A percentile compares a stretch with the other conserved stretches of the same genome.
Conservation (phyloP, 2,113 vertebrate genomes). For the Phoenicopterus ruber region DNA sequence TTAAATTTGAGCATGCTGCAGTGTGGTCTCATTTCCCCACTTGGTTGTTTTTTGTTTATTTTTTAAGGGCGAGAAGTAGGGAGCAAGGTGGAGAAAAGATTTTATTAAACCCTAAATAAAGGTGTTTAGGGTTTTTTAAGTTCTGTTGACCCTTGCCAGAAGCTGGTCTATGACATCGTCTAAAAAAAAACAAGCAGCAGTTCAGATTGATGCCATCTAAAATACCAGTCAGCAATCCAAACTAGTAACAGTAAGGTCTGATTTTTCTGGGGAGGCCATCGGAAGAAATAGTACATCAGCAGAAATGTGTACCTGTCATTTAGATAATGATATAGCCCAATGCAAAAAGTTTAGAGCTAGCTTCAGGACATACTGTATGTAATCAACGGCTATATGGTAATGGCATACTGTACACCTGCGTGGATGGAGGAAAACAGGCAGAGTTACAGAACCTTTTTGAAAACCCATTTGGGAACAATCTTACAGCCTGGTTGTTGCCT, state of each 20-base stretch:
- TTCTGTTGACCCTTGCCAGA: neutral
- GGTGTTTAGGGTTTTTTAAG: neutral
- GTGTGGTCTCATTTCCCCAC: neutral
- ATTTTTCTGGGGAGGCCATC: neutral
- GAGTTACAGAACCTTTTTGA: constrained; percentile 13
- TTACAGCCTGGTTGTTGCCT: neutral
- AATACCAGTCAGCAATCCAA: neutral
- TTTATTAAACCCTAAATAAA: neutral
- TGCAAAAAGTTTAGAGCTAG: neutral
- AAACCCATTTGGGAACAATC: constrained; percentile 2
- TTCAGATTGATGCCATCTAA: neutral
- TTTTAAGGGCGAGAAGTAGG: neutral
- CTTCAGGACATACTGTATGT: neutral
- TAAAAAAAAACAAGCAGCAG: neutral
- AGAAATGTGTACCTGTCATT: neutral
- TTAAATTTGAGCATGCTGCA: neutral
- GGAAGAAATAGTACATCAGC: neutral
- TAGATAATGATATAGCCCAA: neutral
- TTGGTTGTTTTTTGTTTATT: accelerated
- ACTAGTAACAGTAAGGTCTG: neutral
- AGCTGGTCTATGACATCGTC: neutral
- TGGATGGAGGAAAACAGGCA: neutral
- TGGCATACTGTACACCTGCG: neutral
- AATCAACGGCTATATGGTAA: neutral
- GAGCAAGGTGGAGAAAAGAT: neutral